Percentiles rank a stretch among this genome's conserved stretches.
These are phyloP conservation scores for Ophion costatus DNA, from an alignment of 2,888 invertebrate genomes.

Conservation along the genomic window DNA sequence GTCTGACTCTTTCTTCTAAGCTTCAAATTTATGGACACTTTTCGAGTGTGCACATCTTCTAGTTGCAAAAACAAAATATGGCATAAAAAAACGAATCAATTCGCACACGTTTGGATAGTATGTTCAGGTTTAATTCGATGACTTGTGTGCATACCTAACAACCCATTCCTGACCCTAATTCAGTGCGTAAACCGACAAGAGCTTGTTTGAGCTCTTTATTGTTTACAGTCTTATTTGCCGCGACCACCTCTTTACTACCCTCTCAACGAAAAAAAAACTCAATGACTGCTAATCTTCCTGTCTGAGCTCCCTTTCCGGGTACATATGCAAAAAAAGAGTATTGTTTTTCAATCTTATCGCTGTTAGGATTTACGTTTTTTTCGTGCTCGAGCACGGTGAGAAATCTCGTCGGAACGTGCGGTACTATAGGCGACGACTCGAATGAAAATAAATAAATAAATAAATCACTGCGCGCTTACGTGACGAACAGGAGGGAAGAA, in stretches of 20 bases:
- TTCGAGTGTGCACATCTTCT: too few relatives aligned
- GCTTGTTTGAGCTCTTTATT: not conserved
- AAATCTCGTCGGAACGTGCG: constrained; percentile 6
- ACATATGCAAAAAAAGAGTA: not conserved
- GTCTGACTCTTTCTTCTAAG: too few relatives aligned
- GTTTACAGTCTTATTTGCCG: not conserved
- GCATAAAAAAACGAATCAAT: too few relatives aligned
- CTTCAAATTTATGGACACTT: too few relatives aligned
- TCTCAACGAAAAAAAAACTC: not conserved
- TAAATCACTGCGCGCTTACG: not conserved
- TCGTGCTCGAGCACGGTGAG: constrained; percentile 33
- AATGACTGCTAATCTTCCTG: not conserved
- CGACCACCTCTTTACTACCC: not conserved
- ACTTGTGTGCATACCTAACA: too few relatives aligned
- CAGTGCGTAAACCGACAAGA: not conserved
- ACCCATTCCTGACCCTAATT: not conserved
- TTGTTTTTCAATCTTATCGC: constrained; percentile 49
- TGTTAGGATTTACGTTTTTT: not conserved
- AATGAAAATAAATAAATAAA: constrained; percentile 19
- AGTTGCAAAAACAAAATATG: too few relatives aligned
- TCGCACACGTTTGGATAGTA: too few relatives aligned
- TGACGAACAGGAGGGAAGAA: not conserved
- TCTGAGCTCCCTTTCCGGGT: not conserved
- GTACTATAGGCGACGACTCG: not conserved
- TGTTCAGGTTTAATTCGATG: too few relatives aligned